These are phyloP conservation scores for Anniella stebbinsi DNA, from an alignment of 2,797 vertebrate genomes.

Conservation along the genomic window DNA sequence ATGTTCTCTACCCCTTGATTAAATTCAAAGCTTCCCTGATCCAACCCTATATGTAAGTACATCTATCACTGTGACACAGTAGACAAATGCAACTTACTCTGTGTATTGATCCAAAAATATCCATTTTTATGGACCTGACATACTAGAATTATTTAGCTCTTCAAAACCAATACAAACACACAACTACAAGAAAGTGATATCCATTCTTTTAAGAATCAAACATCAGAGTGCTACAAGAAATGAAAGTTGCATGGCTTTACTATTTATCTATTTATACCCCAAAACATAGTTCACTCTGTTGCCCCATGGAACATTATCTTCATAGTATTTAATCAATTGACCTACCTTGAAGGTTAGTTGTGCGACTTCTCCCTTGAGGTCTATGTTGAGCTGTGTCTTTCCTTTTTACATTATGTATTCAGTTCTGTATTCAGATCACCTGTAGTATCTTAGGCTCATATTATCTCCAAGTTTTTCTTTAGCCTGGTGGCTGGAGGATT, in stretches of 20 bases:
- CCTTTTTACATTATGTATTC: background rate
- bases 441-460: background rate
- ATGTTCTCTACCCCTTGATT: too few relatives aligned
- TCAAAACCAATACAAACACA: background rate
- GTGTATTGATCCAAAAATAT: background rate
- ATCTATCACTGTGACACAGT: background rate
- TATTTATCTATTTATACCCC: background rate
- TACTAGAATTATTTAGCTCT: background rate
- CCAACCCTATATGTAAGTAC: background rate
- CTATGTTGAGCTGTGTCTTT: background rate
- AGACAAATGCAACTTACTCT: background rate
- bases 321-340: background rate
- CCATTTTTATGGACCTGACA: background rate
- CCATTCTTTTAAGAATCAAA: background rate
- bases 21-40: too few relatives aligned
- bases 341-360: background rate
- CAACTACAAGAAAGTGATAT: background rate
- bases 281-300: background rate
- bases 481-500: background rate
- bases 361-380: conserved; percentile 8
- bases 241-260: background rate
- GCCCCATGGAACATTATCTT: background rate
- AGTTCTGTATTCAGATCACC: conserved; percentile 13
- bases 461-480: background rate
- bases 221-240: background rate